These are phyloP conservation scores for Actias luna DNA, from an alignment of 2,888 invertebrate species.

Conservation along the genomic window DNA sequence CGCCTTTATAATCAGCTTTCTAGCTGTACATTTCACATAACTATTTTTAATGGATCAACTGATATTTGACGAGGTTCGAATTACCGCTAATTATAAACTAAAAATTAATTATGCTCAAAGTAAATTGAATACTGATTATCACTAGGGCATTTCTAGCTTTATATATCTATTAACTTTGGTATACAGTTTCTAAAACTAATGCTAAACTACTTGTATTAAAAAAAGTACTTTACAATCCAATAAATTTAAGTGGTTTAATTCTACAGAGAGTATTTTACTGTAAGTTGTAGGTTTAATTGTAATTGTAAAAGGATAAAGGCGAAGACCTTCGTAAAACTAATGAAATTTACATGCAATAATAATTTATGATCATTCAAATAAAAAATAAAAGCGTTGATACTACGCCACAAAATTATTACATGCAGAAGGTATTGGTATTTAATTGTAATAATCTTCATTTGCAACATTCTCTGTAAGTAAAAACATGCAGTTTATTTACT, in stretches of 20 bases:
- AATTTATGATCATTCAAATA: slow-evolving; percentile 58
- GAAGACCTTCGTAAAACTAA: slow-evolving; percentile 45
- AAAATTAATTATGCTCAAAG: neutral
- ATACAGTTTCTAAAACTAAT: neutral
- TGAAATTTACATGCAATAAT: slow-evolving; percentile 69
- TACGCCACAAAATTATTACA: slow-evolving; percentile 38
- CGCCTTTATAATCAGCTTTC: slow-evolving; percentile 37
- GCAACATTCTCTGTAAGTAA: slow-evolving; percentile 1
- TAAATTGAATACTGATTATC: neutral
- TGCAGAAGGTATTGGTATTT: slow-evolving; percentile 34
- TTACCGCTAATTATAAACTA: neutral
- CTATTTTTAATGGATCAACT: neutral
- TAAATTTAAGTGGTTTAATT: neutral
- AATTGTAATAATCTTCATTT: neutral
- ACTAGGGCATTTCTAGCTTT: neutral
- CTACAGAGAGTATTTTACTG: too few relatives aligned
- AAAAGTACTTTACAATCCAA: neutral
- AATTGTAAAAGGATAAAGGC: slow-evolving; percentile 32
- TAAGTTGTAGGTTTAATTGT: too few relatives aligned
- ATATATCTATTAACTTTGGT: neutral
- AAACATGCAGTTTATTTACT: neutral
- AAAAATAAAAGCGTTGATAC: slow-evolving; percentile 45
- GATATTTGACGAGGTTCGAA: neutral
- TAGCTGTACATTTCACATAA: neutral
- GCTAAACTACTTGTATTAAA: neutral